Conservation (phyloP, 1,140 invertebrate species). For the Leptopilina clavipes region DNA sequence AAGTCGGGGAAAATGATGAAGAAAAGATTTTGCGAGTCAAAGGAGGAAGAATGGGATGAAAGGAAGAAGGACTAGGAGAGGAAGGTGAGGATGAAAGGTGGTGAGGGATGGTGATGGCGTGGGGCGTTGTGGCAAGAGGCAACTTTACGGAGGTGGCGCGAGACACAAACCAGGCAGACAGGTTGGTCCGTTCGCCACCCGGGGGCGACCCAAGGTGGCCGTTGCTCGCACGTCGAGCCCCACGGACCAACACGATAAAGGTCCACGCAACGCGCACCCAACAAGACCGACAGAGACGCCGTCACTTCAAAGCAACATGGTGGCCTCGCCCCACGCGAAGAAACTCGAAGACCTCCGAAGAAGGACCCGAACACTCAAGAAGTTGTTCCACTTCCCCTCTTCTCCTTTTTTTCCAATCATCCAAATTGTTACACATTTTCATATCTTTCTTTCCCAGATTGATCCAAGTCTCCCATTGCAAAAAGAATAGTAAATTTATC, state of each 20-base stretch:
- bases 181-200: constrained; percentile 72
- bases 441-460: too few relatives aligned
- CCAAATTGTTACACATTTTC: too few relatives aligned
- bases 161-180: constrained; percentile 58
- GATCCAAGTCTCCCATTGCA: too few relatives aligned
- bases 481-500: too few relatives aligned
- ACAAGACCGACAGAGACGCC: constrained; percentile 47
- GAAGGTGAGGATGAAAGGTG: constrained; percentile 25
- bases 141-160: constrained; percentile 61
- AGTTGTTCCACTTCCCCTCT: constrained; percentile 41
- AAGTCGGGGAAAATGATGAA: too few relatives aligned
- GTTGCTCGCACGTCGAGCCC: constrained; percentile 63
- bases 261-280: constrained; percentile 39
- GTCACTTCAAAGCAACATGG: constrained; percentile 67
- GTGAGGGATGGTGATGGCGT: constrained; percentile 28
- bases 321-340: constrained; percentile 75
- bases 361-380: constrained; percentile 55
- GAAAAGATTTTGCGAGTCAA: background rate
- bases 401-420: constrained; percentile 34
- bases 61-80: constrained; percentile 19
- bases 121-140: constrained; percentile 32
- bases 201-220: constrained; percentile 72
- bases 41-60: background rate
- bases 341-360: constrained; percentile 67
- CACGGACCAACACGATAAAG: constrained; percentile 42